Percentiles rank a stretch among this genome's conserved stretches.
Conservation (phyloP, 2,113 vertebrate species). For the Polyodon spathula region DNA sequence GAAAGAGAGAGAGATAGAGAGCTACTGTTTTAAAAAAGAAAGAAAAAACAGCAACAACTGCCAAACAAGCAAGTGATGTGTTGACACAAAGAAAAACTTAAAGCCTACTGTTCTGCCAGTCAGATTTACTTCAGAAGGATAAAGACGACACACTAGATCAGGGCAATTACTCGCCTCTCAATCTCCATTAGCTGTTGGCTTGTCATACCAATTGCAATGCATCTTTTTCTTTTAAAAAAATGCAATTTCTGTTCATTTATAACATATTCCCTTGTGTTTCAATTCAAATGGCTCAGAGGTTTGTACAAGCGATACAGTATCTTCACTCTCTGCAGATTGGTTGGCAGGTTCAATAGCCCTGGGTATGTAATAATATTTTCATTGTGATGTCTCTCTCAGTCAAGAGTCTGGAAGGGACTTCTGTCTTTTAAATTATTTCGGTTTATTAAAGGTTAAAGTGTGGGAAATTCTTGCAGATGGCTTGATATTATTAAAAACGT, state of each 20-base stretch:
- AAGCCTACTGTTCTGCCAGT: neutral
- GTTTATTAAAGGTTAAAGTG: neutral
- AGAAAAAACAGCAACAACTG: too few relatives aligned
- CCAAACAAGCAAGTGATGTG: too few relatives aligned
- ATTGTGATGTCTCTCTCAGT: neutral
- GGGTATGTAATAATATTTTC: neutral
- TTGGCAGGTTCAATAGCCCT: too few relatives aligned
- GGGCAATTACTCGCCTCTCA: neutral
- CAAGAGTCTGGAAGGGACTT: neutral
- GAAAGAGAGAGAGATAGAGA: constrained; percentile 22
- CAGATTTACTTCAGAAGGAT: neutral
- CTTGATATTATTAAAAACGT: constrained; percentile 4
- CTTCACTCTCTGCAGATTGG: too few relatives aligned
- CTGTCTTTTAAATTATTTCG: too few relatives aligned
- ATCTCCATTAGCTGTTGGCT: neutral
- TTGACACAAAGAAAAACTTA: neutral
- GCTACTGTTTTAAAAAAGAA: too few relatives aligned
- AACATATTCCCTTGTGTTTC: too few relatives aligned
- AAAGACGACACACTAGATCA: neutral
- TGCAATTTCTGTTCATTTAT: too few relatives aligned
- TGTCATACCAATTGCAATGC: too few relatives aligned
- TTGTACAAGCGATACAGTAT: too few relatives aligned
- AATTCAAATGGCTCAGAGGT: too few relatives aligned
- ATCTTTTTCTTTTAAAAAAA: too few relatives aligned
- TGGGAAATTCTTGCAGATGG: neutral